A percentile compares a stretch with the other conserved stretches of the same genome.
These are phyloP conservation scores for Lycodopsis pacificus DNA, from an alignment of 2,797 vertebrate species.

Conservation along the genomic window DNA sequence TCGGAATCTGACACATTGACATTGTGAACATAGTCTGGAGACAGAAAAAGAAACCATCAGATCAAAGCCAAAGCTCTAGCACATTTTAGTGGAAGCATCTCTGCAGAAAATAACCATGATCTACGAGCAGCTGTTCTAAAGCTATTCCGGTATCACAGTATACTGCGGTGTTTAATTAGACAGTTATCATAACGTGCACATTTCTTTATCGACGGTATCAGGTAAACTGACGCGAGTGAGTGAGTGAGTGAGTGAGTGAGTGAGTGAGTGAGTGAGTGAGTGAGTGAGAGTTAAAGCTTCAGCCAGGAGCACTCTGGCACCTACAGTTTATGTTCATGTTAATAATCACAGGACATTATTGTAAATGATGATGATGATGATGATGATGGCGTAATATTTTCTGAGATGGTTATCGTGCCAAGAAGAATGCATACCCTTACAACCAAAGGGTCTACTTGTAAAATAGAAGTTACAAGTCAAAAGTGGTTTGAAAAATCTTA, in stretches of 20 bases:
- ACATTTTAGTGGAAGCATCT: not conserved
- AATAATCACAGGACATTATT: not conserved
- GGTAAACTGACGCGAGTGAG: not conserved
- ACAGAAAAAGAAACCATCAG: constrained; percentile 14
- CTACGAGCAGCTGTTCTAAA: not conserved
- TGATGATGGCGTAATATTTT: not conserved
- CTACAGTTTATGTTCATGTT: not conserved
- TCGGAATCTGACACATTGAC: constrained; percentile 87
- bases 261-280: not conserved
- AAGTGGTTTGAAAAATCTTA: not conserved
- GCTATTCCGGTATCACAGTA: not conserved
- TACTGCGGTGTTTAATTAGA: not conserved
- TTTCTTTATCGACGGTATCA: not conserved
- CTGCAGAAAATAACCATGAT: not conserved
- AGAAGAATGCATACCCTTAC: no score
- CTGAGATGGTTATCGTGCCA: no score
- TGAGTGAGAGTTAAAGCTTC: not conserved
- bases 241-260: not conserved
- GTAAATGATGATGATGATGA: not conserved
- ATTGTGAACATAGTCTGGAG: constrained; percentile 89
- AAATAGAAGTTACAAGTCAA: no score
- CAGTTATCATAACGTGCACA: not conserved
- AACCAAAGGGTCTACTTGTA: no score
- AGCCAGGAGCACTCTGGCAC: not conserved
- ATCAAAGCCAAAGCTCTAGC: not conserved